A percentile compares a stretch with the other conserved stretches of the same genome.
Conservation (phyloP, 2,888 invertebrate genomes). For the Aricia artaxerxes region DNA sequence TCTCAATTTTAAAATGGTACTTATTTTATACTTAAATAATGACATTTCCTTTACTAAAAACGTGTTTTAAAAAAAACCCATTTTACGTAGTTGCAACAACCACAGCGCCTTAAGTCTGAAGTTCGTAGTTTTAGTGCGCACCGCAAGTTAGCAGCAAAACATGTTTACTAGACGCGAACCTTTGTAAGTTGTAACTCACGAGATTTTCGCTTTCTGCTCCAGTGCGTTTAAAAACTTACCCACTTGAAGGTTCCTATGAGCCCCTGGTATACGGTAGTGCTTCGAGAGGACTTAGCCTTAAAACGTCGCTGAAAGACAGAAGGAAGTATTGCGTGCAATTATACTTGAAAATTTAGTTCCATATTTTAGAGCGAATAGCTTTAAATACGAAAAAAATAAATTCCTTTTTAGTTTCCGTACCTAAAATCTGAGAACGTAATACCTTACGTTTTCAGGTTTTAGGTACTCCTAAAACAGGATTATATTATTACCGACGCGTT, state of each 20-base stretch:
- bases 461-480: too few relatives aligned
- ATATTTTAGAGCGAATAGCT: neutral
- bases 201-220: conserved; percentile 41
- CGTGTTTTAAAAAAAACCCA: too few relatives aligned
- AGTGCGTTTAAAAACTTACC: conserved; percentile 43
- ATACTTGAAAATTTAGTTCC: neutral
- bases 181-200: conserved; percentile 40
- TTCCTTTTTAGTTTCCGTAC: neutral
- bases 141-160: conserved; percentile 41
- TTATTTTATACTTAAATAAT: too few relatives aligned
- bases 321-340: conserved; percentile 7
- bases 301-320: conserved; percentile 22
- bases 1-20: too few relatives aligned
- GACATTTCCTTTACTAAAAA: too few relatives aligned
- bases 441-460: too few relatives aligned
- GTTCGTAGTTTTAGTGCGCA: conserved; percentile 26
- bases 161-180: conserved; percentile 43
- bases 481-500: too few relatives aligned
- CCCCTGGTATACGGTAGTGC: conserved; percentile 28
- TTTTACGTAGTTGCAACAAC: neutral
- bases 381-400: neutral
- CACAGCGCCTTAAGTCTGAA: neutral
- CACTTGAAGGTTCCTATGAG: conserved; percentile 37
- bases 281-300: conserved; percentile 31
- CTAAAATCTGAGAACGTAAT: too few relatives aligned